Evolutionary conservation across 2,888 invertebrate species (phyloP), one percentile per base, ranked within the genome.

Genomic region (Tenthredo mesomela): DNA sequence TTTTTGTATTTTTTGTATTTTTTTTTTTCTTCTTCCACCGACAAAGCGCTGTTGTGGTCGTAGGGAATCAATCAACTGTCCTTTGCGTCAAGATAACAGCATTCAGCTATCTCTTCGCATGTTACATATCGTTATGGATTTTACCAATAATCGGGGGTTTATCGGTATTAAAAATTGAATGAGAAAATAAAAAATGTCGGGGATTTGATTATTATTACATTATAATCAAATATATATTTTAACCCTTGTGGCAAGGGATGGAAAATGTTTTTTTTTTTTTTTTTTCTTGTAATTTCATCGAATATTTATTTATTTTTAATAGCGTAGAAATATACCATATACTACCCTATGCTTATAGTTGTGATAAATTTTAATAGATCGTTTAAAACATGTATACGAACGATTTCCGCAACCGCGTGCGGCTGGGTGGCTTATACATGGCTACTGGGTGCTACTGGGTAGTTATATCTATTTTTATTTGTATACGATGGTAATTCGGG

Each of bases 381-480:
- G 6, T 61, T 61, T 61, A 25, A 61, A 25, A 61, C 61, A 25
- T 25, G 61, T 61, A 25, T 25, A 21, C 21, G 2, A 21, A 61
- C 61, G 61, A 10, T 25, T 61, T 61, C 61, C 25, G 61, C 25
- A 61, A 61, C 61, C 25, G 54, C 61, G 25, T 10, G 25, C 61
- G 21, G 25, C 25, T 25, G 25, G 25, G 10, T 25, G 21, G n/a
- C 25, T 61, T 25, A 9, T 61, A 25, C 3, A 47, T 61, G 21
- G 21, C 61, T 61, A 61, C 61, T 9, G 25, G 25, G 25, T 10
- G 25, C 61, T 61, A 61, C 21, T 61, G 21, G 61, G 73, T 40
- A 77, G 47, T 33, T 29, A 21, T 75, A 50, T 77, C 77, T 77
- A 77, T 77, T 77, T 54, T 77, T 77, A 77, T 77, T 77, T 77